phyloP scores from a whole-genome alignment of 2,888 invertebrate species.

The Piscicola geometra region DNA sequence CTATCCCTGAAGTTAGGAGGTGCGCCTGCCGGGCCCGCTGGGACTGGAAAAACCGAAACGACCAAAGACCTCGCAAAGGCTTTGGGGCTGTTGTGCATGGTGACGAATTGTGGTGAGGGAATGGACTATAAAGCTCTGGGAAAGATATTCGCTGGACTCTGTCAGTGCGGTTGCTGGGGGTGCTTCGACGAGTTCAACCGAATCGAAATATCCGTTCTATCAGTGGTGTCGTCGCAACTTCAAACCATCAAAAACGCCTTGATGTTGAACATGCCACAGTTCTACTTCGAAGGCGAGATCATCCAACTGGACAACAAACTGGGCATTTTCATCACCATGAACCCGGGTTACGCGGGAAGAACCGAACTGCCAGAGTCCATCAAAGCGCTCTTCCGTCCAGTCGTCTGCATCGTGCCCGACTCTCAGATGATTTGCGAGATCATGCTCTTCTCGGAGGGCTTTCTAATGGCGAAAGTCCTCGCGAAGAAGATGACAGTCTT shows the following conservation, averaged over 20 bases:
- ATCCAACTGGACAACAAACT: conserved; percentile 77
- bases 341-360: conserved; percentile 85
- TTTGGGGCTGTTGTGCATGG: conserved; percentile 60
- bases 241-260: conserved; percentile 82
- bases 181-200: conserved; percentile 92
- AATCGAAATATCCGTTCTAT: conserved; percentile 83
- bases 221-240: conserved; percentile 84
- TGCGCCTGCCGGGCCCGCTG: conserved; percentile 68
- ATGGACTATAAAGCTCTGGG: conserved; percentile 61
- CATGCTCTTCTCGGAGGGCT: conserved; percentile 85
- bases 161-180: conserved; percentile 88
- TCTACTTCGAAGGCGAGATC: conserved; percentile 80
- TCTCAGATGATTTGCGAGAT: conserved; percentile 85
- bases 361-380: conserved; percentile 83
- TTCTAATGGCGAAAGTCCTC: conserved; percentile 78
- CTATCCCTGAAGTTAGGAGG: conserved; percentile 84
- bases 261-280: conserved; percentile 68
- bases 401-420: conserved; percentile 86
- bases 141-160: conserved; percentile 63
- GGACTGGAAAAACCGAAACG: conserved; percentile 84
- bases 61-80: conserved; percentile 87
- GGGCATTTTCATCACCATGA: conserved; percentile 91
- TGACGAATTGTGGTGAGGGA: conserved; percentile 83
- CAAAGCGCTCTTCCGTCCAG: conserved; percentile 83
- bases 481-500: conserved; percentile 91